Conservation (phyloP, 64 coral and sea anemone species). For the Dendronephthya gigantea region DNA sequence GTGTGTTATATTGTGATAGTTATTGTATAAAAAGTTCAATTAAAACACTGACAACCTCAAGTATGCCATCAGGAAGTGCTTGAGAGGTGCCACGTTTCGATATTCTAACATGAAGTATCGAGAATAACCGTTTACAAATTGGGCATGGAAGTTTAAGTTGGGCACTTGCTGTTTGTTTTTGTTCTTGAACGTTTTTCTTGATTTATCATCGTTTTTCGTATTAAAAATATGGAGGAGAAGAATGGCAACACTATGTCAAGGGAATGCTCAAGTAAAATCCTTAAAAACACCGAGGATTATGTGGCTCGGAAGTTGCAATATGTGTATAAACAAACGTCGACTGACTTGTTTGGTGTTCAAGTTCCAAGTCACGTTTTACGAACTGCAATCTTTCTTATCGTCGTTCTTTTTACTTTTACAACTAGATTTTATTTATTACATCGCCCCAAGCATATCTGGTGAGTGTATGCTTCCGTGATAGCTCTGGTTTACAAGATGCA, state of each 20-base stretch:
- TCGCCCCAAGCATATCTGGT: conserved; percentile 51
- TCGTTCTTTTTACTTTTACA: conserved; percentile 36
- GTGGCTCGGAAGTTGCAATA: background rate
- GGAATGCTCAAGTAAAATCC: background rate
- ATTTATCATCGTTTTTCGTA: background rate
- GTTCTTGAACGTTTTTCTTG: background rate
- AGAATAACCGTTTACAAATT: no score
- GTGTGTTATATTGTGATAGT: no score
- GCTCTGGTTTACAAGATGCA: background rate
- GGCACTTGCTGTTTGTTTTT: background rate
- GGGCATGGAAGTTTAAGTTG: background rate
- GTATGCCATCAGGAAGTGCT: no score
- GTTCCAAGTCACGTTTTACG: background rate
- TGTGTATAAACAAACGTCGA: background rate
- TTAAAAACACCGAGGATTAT: background rate
- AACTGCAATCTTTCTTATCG: background rate
- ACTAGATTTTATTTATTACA: conserved; percentile 47
- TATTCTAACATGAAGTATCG: no score
- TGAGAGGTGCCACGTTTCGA: no score
- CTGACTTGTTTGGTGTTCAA: background rate
- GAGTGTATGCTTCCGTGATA: conserved; percentile 4
- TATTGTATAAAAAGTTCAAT: no score
- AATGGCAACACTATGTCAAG: background rate
- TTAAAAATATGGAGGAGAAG: background rate
- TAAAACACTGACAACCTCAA: no score